These are phyloP conservation scores for Crotalus helleri DNA, from an alignment of 2,113 vertebrate species.

Conservation along the genomic window DNA sequence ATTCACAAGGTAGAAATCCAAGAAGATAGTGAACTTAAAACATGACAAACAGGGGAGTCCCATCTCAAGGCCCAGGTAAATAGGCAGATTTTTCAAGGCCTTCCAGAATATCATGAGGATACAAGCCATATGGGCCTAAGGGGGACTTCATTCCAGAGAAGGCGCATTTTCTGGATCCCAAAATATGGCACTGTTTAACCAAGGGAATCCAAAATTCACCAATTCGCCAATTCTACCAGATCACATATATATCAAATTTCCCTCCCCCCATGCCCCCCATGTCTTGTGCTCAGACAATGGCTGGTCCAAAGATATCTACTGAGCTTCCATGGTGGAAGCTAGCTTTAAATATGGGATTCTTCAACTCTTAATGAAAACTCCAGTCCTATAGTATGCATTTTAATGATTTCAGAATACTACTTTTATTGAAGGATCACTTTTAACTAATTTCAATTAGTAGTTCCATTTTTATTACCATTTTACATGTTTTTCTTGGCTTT, in stretches of 20 bases:
- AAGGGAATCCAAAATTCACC: background rate
- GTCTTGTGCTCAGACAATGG: background rate
- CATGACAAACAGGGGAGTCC: background rate
- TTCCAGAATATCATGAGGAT: background rate
- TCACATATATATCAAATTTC: background rate
- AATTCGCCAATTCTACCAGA: background rate
- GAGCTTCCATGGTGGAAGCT: background rate
- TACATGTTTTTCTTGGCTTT: background rate
- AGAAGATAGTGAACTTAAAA: background rate
- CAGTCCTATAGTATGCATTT: background rate
- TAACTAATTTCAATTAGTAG: background rate
- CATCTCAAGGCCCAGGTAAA: background rate
- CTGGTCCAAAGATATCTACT: background rate
- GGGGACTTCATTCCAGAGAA: background rate
- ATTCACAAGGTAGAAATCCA: background rate
- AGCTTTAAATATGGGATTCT: background rate
- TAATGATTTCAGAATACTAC: background rate
- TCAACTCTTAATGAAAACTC: background rate
- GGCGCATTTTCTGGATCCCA: background rate
- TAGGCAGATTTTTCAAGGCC: background rate
- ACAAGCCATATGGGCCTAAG: background rate
- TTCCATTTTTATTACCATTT: background rate
- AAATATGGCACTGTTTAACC: background rate
- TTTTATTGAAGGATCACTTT: background rate
- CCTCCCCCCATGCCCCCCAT: background rate